Conservation (phyloP, 2,797 vertebrate species). For the Lophotriccus pileatus region DNA sequence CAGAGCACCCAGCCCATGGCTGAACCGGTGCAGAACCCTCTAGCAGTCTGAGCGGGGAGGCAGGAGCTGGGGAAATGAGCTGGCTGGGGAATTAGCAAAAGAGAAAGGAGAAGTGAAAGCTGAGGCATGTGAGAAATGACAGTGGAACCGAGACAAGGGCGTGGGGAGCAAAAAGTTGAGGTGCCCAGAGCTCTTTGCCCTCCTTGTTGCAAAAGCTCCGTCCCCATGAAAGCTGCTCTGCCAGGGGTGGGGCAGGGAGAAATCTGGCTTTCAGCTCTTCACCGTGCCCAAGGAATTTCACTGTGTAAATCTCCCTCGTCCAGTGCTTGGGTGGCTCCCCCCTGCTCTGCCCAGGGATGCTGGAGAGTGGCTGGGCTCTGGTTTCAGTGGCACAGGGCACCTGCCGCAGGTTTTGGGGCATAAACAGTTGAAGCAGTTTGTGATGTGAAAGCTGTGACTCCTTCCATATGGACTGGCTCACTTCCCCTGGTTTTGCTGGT, state of each 20-base stretch:
- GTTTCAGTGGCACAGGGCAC: background rate
- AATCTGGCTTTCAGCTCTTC: background rate
- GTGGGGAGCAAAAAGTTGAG: background rate
- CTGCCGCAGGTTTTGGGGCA: background rate
- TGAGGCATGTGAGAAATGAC: background rate
- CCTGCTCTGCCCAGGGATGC: background rate
- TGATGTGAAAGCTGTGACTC: background rate
- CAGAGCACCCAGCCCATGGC: constrained; percentile 31
- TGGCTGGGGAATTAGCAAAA: background rate
- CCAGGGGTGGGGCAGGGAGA: background rate
- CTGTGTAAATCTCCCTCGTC: background rate
- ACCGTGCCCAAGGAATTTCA: background rate
- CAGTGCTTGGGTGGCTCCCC: background rate
- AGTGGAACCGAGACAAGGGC: background rate
- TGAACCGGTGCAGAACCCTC: rapidly evolving
- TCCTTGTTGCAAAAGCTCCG: background rate
- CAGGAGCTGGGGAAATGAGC: constrained; percentile 6
- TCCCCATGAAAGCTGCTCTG: background rate
- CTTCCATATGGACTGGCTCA: background rate
- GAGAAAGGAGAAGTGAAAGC: constrained; percentile 38
- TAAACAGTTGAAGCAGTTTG: background rate
- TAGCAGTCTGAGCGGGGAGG: background rate
- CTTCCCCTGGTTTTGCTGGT: background rate
- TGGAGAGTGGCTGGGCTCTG: rapidly evolving
- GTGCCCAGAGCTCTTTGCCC: background rate